Evolutionary conservation across 2,797 vertebrate species (phyloP), one percentile per base, ranked within the genome.

Genomic region (Lindbergichthys nudifrons): DNA sequence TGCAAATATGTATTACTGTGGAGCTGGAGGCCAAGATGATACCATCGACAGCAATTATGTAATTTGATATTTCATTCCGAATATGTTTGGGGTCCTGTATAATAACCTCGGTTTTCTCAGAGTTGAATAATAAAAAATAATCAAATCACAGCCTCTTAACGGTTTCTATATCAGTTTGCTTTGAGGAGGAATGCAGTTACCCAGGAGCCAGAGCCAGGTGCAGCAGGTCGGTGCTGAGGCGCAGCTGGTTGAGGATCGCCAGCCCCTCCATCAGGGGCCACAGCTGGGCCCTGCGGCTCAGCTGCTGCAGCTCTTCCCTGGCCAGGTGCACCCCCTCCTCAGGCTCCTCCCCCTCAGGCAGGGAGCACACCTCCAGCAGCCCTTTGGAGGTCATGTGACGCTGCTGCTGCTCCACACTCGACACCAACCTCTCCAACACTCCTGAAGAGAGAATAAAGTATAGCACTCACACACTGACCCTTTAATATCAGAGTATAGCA

Each of bases 221-320:
- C 56, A 96, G 94, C 26, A 86, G 84, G 83, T 97, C 96, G 3
- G 95, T 87, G 48, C 93, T 96, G 73, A 99, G 82, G 77, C 94
- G 95, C 85, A 97, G 96, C 84, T 97, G 97, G 94, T 97, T 98
- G 39, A 99, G 95, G 0, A 96, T 3, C 0, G 96, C 95, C 54
- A 99, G 75, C 70, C 95, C 90, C 45, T 99, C 98, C 93, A 97
- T 94, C 10, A 94, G 92, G n/a, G 98, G 98, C 98, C 97, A 99
- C 62, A 98, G 86, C 79, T 98, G 97, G 70, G 96, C 92, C 53
- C 86, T 88, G 79, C 92, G 95, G 59, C 89, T 88, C 50, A 99
- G 95, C 53, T 94, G 94, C 79, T 90, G 93, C 68, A 98, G 88
- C 75, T 94, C 86, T 52, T 93, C 79, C 69, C 89, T 73, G 48